Evolutionary conservation across 2,888 invertebrate genomes (phyloP), one percentile per base, ranked within the genome.

Genomic region (Thymelicus sylvestris): DNA sequence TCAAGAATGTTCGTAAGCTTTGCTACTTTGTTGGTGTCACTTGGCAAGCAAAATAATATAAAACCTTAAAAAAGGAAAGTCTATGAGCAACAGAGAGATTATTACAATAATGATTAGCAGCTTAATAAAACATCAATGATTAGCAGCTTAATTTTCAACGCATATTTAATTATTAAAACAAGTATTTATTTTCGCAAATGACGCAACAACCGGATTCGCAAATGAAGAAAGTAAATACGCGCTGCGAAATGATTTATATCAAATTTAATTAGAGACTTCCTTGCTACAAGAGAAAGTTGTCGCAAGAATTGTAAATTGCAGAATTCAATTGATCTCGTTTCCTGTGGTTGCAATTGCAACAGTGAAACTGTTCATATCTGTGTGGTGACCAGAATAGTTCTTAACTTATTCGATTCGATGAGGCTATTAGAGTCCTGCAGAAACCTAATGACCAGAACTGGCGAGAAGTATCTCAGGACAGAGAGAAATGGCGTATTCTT

Each of bases 231-330:
- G 55, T 63, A 15, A 38, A 47, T 63, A 44, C 62, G 38, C 15
- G 57, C 57, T 55, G 15, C 47, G 55, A 44, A 68, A 47, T 63
- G 55, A 63, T 63, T 68, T 55, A 63, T 57, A 62, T 68, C 63
- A 68, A 47, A 68, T 68, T 63, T 68, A 63, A 68, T 68, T 68
- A 68, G 63, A 47, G 63, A 63, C 55, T 68, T 68, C 68, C 68
- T 68, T 15, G 47, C 39, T 52, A 62, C 52, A 41, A 61, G 55
- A 41, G 68, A 68, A 68, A 68, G 68, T 63, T 68, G 68, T 68
- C 67, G 67, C 55, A 68, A 55, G 55, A 50, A 55, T 62, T 63
- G 55, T 68, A 47, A 67, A 67, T 62, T 50, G 62, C 52, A 67
- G 31, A 67, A 62, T 67, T 67, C 67, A 62, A 68, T 63, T 63